Conservation (phyloP, 2,888 invertebrate genomes). For the Ernsta delagoae region DNA sequence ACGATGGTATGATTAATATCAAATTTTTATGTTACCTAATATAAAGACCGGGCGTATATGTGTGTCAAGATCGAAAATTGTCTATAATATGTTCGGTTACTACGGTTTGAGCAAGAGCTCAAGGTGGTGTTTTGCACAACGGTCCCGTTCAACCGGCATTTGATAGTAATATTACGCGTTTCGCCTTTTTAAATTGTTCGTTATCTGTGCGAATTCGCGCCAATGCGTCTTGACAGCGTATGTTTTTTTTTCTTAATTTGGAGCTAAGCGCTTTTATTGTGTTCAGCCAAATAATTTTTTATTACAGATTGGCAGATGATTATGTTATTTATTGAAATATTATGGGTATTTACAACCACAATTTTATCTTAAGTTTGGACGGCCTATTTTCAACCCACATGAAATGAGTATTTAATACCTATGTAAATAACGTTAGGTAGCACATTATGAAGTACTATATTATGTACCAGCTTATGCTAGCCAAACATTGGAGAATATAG, state of each 20-base stretch:
- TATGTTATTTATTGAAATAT: too few species aligned
- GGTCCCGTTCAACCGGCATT: not conserved
- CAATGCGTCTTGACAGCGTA: not conserved
- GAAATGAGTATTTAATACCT: too few species aligned
- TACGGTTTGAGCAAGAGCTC: constrained; percentile 8
- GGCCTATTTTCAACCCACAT: too few species aligned
- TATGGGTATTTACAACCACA: too few species aligned
- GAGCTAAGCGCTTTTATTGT: not conserved
- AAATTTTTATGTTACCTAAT: constrained; percentile 6
- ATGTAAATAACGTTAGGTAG: too few species aligned
- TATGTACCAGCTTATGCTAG: too few species aligned
- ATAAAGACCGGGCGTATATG: not conserved
- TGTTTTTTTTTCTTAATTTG: not conserved
- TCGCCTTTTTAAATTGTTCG: constrained; percentile 4
- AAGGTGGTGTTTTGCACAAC: constrained; percentile 5
- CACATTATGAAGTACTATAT: too few species aligned
- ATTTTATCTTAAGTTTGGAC: too few species aligned
- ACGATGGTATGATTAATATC: constrained; percentile 7
- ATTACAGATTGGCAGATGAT: too few species aligned
- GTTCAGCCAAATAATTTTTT: too few species aligned
- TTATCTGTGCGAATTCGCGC: constrained; percentile 7
- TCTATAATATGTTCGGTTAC: constrained; percentile 11
- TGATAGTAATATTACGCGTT: constrained; percentile 7
- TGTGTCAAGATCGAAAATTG: constrained; percentile 4
- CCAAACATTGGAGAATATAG: too few species aligned